Evolutionary conservation across 2,888 invertebrate genomes (phyloP).

Genomic region (Epistrophe grossulariae): DNA sequence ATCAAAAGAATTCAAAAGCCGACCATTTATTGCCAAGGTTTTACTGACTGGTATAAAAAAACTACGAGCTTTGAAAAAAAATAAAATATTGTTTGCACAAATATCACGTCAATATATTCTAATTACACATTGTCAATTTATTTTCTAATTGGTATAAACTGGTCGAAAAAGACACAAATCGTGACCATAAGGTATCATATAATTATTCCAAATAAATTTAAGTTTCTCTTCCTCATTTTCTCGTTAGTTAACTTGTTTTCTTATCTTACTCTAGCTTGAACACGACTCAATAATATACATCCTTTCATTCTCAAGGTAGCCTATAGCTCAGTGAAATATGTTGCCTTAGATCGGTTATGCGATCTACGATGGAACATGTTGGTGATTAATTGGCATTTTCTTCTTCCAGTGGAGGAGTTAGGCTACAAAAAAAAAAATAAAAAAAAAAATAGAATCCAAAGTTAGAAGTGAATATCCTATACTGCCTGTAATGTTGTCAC

Average conservation of each 20-base stretch:
- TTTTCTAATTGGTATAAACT: neutral
- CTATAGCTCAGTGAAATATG: conserved; percentile 48
- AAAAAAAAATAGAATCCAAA: neutral
- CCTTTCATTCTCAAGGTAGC: conserved; percentile 16
- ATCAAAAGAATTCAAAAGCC: neutral
- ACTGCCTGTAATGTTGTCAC: conserved; percentile 6
- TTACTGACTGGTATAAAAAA: neutral
- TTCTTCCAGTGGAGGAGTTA: neutral
- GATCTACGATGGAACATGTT: conserved; percentile 43
- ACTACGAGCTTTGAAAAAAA: neutral
- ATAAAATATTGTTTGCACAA: neutral
- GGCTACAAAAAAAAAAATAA: neutral
- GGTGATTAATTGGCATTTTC: conserved; percentile 65
- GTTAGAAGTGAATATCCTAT: conserved; percentile 1
- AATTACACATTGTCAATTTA: neutral
- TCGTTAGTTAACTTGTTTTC: conserved; percentile 15
- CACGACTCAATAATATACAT: conserved; percentile 10
- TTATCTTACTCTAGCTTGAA: conserved; percentile 17
- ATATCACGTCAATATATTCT: neutral
- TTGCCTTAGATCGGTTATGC: conserved; percentile 50
- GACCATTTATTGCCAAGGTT: neutral
- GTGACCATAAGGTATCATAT: neutral
- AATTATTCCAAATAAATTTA: neutral
- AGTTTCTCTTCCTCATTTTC: neutral
- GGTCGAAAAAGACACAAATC: neutral